phyloP scores from a whole-genome alignment of 1,140 invertebrate genomes.

The Bombus waltoni region DNA sequence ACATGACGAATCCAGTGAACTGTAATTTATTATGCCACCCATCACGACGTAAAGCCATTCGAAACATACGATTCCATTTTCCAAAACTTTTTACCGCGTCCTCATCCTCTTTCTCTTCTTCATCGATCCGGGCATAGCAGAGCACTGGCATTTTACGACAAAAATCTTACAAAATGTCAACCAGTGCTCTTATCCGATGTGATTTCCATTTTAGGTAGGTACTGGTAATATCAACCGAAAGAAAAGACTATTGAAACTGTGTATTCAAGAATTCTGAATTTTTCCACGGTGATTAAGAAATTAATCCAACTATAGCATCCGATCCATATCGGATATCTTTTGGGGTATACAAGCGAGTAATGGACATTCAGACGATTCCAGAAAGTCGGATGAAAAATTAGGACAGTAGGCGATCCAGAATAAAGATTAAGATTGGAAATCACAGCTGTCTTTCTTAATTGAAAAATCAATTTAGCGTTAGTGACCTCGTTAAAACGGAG shows the following conservation, averaged over 20 bases:
- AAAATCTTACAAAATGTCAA: slow-evolving; percentile 24
- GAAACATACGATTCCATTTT: not conserved
- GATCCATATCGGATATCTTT: not conserved
- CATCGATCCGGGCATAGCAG: slow-evolving; percentile 1
- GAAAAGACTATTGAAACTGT: not conserved
- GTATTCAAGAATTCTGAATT: not conserved
- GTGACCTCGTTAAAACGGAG: not conserved
- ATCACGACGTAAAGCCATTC: not conserved
- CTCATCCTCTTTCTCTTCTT: not conserved
- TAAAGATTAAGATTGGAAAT: not conserved
- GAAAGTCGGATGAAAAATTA: not conserved
- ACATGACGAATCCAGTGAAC: not conserved
- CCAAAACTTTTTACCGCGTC: slow-evolving; percentile 13
- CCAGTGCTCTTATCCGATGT: not conserved
- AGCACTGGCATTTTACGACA: slow-evolving; percentile 26
- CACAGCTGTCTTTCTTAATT: not conserved
- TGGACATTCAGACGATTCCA: not conserved
- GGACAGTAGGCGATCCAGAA: not conserved
- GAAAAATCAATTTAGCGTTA: slow-evolving; percentile 16
- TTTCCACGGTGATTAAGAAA: not conserved
- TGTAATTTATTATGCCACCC: slow-evolving; percentile 30
- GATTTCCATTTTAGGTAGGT: not conserved
- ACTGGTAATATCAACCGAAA: too few species aligned
- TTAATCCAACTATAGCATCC: not conserved
- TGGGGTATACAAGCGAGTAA: not conserved